These are phyloP conservation scores for Toxotes chatareus DNA, from an alignment of 2,113 vertebrate species.

Conservation along the genomic window DNA sequence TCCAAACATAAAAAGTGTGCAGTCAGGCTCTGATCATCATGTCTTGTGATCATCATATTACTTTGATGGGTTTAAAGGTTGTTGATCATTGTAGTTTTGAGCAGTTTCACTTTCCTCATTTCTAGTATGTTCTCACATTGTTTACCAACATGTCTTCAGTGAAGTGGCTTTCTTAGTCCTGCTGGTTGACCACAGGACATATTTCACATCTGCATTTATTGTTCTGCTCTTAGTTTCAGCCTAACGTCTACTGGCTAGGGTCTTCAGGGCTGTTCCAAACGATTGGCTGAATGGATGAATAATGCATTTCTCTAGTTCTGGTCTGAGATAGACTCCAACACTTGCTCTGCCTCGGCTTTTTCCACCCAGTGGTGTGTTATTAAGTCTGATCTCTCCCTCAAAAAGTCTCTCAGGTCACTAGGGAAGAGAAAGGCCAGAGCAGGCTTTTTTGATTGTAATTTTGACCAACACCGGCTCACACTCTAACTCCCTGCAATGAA, in stretches of 20 bases:
- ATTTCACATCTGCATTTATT: slow-evolving; percentile 65
- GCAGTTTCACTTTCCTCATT: neutral
- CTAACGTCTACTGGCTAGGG: slow-evolving; percentile 9
- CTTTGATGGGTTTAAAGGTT: neutral
- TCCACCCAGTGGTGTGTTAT: slow-evolving; percentile 46
- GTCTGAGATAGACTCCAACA: slow-evolving; percentile 62
- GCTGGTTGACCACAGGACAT: slow-evolving; percentile 12
- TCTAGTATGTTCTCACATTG: neutral
- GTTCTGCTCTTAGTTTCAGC: slow-evolving; percentile 41
- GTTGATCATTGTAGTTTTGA: slow-evolving; percentile 1
- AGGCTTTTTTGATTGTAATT: slow-evolving; percentile 31
- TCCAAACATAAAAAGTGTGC: neutral
- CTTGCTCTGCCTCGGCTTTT: slow-evolving; percentile 56
- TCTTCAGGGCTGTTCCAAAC: slow-evolving; percentile 47
- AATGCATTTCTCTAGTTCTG: slow-evolving; percentile 69
- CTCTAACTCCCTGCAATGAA: slow-evolving; percentile 30
- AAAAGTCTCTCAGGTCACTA: slow-evolving; percentile 22
- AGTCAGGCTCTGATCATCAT: slow-evolving; percentile 1
- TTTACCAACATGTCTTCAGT: neutral
- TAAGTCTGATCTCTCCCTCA: slow-evolving; percentile 39
- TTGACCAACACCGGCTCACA: slow-evolving; percentile 24
- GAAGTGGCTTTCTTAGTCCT: neutral
- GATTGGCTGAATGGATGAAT: slow-evolving; percentile 71
- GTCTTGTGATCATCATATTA: slow-evolving; percentile 53
- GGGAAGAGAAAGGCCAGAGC: slow-evolving; percentile 21